Conservation (phyloP, 2,888 invertebrate species). For the Pomacea canaliculata region DNA sequence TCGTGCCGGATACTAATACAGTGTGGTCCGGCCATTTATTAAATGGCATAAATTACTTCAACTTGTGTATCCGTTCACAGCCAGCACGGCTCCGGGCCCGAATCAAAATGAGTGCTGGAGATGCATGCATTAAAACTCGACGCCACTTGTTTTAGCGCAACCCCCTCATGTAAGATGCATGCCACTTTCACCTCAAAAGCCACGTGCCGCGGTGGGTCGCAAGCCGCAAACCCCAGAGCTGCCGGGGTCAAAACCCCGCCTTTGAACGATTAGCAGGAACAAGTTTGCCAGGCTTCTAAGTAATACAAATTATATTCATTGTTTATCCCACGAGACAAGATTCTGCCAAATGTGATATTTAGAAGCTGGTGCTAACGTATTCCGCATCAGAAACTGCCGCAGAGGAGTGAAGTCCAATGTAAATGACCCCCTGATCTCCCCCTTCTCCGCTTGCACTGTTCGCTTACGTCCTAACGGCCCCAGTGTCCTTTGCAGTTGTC, state of each 20-base stretch:
- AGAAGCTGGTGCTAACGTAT: slow-evolving; percentile 20
- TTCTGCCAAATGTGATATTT: slow-evolving; percentile 24
- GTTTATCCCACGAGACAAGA: slow-evolving; percentile 22
- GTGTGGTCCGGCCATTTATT: too few relatives aligned
- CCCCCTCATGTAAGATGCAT: slow-evolving; percentile 22
- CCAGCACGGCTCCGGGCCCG: too few relatives aligned
- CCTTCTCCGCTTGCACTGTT: not conserved
- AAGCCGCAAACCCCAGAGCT: not conserved
- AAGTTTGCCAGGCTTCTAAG: slow-evolving; percentile 22
- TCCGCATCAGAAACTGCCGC: slow-evolving; percentile 14
- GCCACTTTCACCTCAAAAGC: slow-evolving; percentile 3
- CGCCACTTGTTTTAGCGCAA: slow-evolving; percentile 5
- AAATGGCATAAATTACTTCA: too few relatives aligned
- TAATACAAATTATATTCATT: slow-evolving; percentile 27
- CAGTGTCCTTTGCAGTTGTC: slow-evolving; percentile 2
- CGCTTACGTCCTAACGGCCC: not conserved
- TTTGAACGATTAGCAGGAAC: slow-evolving; percentile 16
- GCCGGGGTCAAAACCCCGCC: slow-evolving; percentile 14
- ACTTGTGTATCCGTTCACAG: too few relatives aligned
- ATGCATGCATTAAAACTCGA: slow-evolving; percentile 20
- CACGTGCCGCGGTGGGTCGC: not conserved
- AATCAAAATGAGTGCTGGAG: slow-evolving; percentile 13
- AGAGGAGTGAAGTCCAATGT: slow-evolving; percentile 18
- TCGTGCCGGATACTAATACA: too few relatives aligned
- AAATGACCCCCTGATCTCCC: slow-evolving; percentile 19